These are phyloP conservation scores for Macrotis lagotis DNA, from an alignment of 2,113 vertebrate species.

Conservation along the genomic window DNA sequence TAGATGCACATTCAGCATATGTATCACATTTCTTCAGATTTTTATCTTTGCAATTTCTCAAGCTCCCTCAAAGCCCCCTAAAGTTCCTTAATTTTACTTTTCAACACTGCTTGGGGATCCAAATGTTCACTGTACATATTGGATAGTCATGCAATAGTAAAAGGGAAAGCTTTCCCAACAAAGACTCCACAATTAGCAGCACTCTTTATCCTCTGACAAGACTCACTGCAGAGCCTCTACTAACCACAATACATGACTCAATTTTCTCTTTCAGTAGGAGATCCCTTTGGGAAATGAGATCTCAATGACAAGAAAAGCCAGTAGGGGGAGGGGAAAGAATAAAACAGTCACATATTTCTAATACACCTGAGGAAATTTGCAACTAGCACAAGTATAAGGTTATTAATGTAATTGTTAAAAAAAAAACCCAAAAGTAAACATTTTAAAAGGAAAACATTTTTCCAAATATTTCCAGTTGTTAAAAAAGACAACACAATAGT, in stretches of 20 bases:
- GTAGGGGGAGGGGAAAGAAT: not conserved
- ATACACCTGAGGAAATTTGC: constrained; percentile 8
- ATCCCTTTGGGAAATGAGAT: constrained; percentile 13
- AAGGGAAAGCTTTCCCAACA: not conserved
- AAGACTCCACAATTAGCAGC: not conserved
- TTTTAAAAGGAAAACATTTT: constrained; percentile 38
- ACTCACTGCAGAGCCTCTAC: not conserved
- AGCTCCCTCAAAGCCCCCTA: not conserved
- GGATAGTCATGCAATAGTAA: not conserved
- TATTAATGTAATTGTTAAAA: not conserved
- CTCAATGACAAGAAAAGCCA: not conserved
- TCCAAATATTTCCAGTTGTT: not conserved
- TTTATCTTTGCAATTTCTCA: constrained; percentile 8
- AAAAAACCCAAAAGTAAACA: constrained; percentile 48
- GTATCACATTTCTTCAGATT: not conserved
- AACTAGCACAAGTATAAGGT: not conserved
- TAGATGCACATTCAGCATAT: not conserved
- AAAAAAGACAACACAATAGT: constrained; percentile 27
- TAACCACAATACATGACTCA: not conserved
- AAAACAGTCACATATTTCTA: constrained; percentile 36
- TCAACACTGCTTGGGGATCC: not conserved
- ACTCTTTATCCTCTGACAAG: constrained; percentile 1
- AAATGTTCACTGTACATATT: not conserved
- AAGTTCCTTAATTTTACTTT: not conserved
- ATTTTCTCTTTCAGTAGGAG: not conserved